Base-by-base conservation (phyloP, 2,888 invertebrate species). In the Herminia tarsipennalis region DNA sequence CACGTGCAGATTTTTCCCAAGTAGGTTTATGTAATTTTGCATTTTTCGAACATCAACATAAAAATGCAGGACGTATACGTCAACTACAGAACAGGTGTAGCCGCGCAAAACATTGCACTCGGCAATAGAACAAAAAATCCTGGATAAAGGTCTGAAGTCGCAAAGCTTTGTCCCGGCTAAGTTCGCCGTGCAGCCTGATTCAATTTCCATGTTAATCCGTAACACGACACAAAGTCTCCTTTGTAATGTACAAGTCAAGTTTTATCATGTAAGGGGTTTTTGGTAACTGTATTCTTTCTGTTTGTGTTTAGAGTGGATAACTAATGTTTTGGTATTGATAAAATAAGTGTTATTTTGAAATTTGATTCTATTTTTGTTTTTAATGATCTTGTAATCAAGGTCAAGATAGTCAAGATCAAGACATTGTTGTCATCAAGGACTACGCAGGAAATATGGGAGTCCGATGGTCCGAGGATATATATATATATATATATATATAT, bases 151-250 rank as follows among this genome's bases (percentile, higher is more conserved):
- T 64, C 61, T 56, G 44, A 55, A 70, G 72, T 76, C 63, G 65
- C 72, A 77, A 67, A 66, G 66, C 66, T 66, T 67, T 61, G 55
- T 64, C 47, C 67, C 49, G 59, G 44, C 57, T 62, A 72, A 78
- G 76, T 80, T 75, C 64, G 48, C 69, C 70, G 74, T 73, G 72
- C 71, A 67, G 73, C 73, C 75, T 81, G 83, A 86, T 86, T 86
- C 81, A 81, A 84, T 86, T 84, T 83, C 76, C 82, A 83, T 84
- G 83, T 84, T 86, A 86, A 86, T 86, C 80, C 73, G 60, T 63
- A 70, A 72, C 57, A 61, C 69, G 74, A 70, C 70, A 71, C 72
- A 75, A 71, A 74, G 73, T 70, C 70, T 65, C 70, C 73, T 78
- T 79, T 80, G 78, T 81, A 68, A 59, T 70, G 61, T 48, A 62